These are phyloP conservation scores for Neolamprologus modestus DNA, from an alignment of 2,113 vertebrate species.

Conservation along the genomic window DNA sequence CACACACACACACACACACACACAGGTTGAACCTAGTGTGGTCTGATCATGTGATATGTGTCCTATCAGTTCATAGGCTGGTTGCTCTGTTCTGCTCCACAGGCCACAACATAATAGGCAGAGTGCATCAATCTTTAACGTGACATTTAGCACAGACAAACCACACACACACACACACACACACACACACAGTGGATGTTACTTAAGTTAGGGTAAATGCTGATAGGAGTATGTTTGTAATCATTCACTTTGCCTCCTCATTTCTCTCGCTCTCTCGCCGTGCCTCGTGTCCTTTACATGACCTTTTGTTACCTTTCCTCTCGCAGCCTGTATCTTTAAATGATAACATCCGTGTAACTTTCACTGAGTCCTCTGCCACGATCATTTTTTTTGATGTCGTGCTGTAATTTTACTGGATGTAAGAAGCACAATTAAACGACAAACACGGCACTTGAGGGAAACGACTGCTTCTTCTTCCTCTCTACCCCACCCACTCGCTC, in stretches of 20 bases:
- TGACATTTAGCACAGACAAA: constrained; percentile 39
- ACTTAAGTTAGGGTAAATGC: constrained; percentile 7
- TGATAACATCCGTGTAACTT: background rate
- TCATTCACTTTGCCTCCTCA: background rate
- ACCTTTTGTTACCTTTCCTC: background rate
- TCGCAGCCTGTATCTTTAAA: background rate
- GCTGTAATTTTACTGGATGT: constrained; percentile 4
- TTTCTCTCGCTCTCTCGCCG: background rate
- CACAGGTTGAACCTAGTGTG: background rate
- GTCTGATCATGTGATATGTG: constrained; percentile 29
- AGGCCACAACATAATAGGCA: constrained; percentile 53
- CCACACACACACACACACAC: background rate
- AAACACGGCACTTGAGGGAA: constrained; percentile 36
- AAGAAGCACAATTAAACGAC: constrained; percentile 3
- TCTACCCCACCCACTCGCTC: background rate
- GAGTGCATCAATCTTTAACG: constrained; percentile 65
- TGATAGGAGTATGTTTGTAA: background rate
- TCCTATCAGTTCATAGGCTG: constrained; percentile 43
- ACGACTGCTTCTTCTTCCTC: background rate
- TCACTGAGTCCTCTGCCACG: background rate
- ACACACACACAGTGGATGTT: background rate
- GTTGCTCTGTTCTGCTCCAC: constrained; percentile 10
- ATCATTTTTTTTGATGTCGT: background rate
- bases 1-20: background rate
- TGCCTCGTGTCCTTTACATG: background rate